Evolutionary conservation across 2,113 vertebrate genomes (phyloP).

Genomic region (Rutilus rutilus): DNA sequence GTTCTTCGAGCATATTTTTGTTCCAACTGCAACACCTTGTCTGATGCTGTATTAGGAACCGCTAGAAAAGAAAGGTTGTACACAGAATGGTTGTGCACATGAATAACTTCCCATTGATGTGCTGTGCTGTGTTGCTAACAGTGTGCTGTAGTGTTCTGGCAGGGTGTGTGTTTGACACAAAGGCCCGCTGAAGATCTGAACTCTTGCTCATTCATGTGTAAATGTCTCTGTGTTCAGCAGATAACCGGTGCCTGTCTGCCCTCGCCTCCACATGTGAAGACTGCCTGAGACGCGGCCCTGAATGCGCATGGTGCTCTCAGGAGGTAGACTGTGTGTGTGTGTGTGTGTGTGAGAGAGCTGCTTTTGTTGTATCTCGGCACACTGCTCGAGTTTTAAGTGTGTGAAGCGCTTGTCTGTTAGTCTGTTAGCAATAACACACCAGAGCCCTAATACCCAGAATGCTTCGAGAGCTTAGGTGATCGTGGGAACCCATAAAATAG

Average conservation of each 20-base stretch:
- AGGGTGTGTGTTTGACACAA: constrained; percentile 1
- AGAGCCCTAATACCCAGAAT: constrained; percentile 38
- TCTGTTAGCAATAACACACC: not conserved
- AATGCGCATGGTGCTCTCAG: constrained; percentile 95
- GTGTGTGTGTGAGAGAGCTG: not conserved
- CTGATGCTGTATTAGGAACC: too few species aligned
- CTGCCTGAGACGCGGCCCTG: constrained; percentile 88
- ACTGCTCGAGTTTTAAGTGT: not conserved
- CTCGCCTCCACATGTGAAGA: constrained; percentile 81
- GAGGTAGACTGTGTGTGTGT: constrained; percentile 77
- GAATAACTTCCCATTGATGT: not conserved
- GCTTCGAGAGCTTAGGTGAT: constrained; percentile 5
- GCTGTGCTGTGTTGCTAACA: not conserved
- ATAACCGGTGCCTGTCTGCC: constrained; percentile 83
- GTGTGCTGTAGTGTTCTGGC: not conserved
- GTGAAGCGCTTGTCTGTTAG: not conserved
- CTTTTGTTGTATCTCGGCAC: constrained; percentile 16
- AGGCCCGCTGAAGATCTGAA: not conserved
- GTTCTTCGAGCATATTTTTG: too few species aligned
- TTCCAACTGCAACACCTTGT: not conserved
- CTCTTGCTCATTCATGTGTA: constrained; percentile 49
- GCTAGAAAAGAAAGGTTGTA: not conserved
- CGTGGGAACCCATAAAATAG: constrained; percentile 34
- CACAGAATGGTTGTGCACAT: not conserved
- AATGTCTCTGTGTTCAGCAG: constrained; percentile 71